Evolutionary conservation across 2,888 invertebrate species (phyloP), one percentile per base, ranked within the genome.

Genomic region (Drosophila conformis): DNA sequence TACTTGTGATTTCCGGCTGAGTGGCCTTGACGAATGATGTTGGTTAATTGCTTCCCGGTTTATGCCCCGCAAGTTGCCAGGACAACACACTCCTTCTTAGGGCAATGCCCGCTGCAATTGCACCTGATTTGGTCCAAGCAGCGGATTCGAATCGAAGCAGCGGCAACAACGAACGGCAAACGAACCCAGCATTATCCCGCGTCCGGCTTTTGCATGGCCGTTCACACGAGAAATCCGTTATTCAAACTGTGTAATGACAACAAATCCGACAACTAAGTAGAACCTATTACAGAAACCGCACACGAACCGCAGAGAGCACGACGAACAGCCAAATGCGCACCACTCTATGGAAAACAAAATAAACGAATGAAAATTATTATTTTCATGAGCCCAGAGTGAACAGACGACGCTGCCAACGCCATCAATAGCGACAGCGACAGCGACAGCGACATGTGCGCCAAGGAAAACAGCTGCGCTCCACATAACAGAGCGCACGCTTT

Each of bases 311-410:
- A 35, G 52, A 40, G 36, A 63, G 25, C 21, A 25, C 58, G 51
- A 35, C 46, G 59, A 40, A 35, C 61, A 40, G 49, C 27, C 15
- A 68, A 63, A 59, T 49, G 71, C 64, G 69, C 58, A 73, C 65
- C 73, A 67, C 72, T 69, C 80, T 27, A 70, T 59, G 78, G 59
- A 73, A 79, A 82, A 77, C 66, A 69, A 78, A 69, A 61, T 59
- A 78, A 73, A 57, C 89, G 87, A 88, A 86, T 83, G 87, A 88
- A 83, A 88, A 74, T 73, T 53, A 56, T 87, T 78, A 60, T 68
- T 36, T 75, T 73, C 52, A 62, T 76, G 60, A 54, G 38, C 49
- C 49, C 31, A 21, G 61, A 49, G 29, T 42, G 72, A 57, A 25
- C n/a, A 31, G 29, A 25, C 25, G 46, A 46, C 65, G 21, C 13